phyloP scores from a whole-genome alignment of 1,140 invertebrate genomes.

The Anadara kagoshimensis region DNA sequence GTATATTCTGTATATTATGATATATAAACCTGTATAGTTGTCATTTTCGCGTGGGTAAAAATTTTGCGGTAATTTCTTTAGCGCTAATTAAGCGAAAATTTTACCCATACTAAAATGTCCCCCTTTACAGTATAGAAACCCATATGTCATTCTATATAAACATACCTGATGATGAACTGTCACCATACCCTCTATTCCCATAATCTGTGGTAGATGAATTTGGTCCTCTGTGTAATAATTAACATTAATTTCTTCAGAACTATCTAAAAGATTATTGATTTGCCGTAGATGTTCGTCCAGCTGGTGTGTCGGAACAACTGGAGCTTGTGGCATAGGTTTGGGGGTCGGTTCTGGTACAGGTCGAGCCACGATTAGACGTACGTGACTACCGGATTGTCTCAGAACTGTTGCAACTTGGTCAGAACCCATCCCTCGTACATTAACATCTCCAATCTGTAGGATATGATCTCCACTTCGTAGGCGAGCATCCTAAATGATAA shows the following conservation, averaged over 20 bases:
- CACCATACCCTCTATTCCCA: constrained; percentile 51
- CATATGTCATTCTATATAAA: background rate
- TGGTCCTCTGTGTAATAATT: constrained; percentile 21
- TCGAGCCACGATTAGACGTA: constrained; percentile 92
- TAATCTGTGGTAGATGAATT: constrained; percentile 24
- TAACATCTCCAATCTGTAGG: constrained; percentile 94
- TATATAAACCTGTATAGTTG: too few relatives aligned
- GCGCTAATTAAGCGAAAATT: too few relatives aligned
- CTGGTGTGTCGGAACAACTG: constrained; percentile 69
- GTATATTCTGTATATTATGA: too few relatives aligned
- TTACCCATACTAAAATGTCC: too few relatives aligned
- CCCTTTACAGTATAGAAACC: too few relatives aligned
- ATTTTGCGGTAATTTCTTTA: too few relatives aligned
- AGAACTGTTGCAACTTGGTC: constrained; percentile 95
- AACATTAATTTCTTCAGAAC: constrained; percentile 21
- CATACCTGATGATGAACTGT: constrained; percentile 60
- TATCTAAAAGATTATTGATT: constrained; percentile 47
- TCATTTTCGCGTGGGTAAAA: too few relatives aligned
- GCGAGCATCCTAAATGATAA: constrained; percentile 82
- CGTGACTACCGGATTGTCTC: constrained; percentile 88
- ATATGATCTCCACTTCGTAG: constrained; percentile 95
- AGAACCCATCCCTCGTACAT: constrained; percentile 89
- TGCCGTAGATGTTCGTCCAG: constrained; percentile 70
- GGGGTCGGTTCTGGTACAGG: constrained; percentile 62
- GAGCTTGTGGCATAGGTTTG: constrained; percentile 55